Percentiles rank a stretch among this genome's conserved stretches.
Conservation (phyloP, 2,113 vertebrate genomes). For the Terrapene triunguis region DNA sequence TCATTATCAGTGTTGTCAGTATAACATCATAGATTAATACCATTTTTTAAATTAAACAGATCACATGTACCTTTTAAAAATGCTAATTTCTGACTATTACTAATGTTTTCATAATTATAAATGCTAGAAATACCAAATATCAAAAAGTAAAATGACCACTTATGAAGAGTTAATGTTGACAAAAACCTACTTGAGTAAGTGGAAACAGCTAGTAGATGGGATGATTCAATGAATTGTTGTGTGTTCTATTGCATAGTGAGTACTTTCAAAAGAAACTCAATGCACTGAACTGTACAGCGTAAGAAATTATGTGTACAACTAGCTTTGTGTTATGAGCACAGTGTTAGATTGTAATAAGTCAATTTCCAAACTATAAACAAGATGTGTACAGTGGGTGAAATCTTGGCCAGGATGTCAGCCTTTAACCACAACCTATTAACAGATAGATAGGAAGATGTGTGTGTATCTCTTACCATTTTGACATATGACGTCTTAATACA, state of each 20-base stretch:
- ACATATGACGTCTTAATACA: not conserved
- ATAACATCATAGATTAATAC: not conserved
- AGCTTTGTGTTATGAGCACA: not conserved
- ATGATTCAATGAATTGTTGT: not conserved
- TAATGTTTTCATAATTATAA: not conserved
- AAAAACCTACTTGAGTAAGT: not conserved
- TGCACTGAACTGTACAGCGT: not conserved
- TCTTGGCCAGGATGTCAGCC: not conserved
- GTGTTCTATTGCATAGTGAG: not conserved
- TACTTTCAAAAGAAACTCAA: not conserved
- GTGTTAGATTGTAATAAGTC: not conserved
- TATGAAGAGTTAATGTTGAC: not conserved
- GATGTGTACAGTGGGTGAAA: not conserved
- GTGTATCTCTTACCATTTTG: not conserved
- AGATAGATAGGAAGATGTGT: fast-evolving
- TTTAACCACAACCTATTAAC: not conserved
- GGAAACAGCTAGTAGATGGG: not conserved
- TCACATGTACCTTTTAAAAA: not conserved
- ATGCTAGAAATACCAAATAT: not conserved
- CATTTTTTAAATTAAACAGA: not conserved
- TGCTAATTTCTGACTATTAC: not conserved
- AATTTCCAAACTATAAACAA: not conserved
- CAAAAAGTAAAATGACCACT: not conserved
- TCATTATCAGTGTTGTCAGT: not conserved
- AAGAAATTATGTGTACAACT: not conserved